Percentiles rank a stretch among this genome's conserved stretches.
Conservation (phyloP, 2,113 vertebrate genomes). For the Egretta garzetta region DNA sequence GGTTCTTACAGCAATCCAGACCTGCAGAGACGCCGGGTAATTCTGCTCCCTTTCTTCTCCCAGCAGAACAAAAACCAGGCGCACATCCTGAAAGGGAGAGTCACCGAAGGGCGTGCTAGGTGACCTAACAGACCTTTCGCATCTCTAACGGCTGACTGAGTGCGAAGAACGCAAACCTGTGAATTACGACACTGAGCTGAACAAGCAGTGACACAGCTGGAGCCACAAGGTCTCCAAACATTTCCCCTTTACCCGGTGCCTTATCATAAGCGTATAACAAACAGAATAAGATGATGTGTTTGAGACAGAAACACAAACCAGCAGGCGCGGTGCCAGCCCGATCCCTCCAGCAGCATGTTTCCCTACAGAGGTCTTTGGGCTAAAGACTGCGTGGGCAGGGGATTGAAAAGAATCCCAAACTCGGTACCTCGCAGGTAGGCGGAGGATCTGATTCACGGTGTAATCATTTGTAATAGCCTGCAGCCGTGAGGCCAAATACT, state of each 20-base stretch:
- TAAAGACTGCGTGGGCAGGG: background rate
- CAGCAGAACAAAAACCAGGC: background rate
- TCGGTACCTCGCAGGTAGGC: background rate
- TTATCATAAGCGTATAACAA: background rate
- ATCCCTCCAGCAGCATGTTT: background rate
- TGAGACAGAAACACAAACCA: background rate
- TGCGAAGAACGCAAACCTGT: constrained; percentile 9
- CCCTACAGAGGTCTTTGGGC: background rate
- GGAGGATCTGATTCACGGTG: constrained; percentile 16
- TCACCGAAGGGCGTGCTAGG: background rate
- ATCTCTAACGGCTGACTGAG: background rate
- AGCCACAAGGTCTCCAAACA: background rate
- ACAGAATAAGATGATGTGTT: background rate
- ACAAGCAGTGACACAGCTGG: background rate
- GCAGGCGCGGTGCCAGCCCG: background rate
- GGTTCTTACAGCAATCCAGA: background rate
- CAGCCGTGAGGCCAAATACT: background rate
- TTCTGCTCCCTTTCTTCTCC: background rate
- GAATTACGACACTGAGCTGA: background rate
- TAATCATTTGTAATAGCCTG: background rate
- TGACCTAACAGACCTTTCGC: background rate
- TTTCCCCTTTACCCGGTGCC: background rate
- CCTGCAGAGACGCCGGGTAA: background rate
- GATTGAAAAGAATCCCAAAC: background rate
- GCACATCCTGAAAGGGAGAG: background rate